These are phyloP conservation scores for Cuculus canorus DNA, from an alignment of 2,797 vertebrate species.

Conservation along the genomic window DNA sequence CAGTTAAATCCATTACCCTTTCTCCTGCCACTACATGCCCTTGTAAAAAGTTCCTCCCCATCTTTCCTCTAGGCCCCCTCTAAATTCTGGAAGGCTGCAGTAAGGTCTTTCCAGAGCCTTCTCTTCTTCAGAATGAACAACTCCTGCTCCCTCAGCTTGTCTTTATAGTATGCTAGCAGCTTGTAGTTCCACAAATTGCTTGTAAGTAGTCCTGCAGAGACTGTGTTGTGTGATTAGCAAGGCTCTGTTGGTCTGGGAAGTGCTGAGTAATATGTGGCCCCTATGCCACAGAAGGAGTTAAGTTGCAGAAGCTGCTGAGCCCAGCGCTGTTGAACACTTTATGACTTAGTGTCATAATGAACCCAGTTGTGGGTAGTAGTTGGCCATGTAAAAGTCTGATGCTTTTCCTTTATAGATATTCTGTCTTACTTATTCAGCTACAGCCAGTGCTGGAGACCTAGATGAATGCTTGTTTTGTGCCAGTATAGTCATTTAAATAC, in stretches of 20 bases:
- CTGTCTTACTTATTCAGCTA: neutral
- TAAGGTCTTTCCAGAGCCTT: too few species aligned
- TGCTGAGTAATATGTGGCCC: neutral
- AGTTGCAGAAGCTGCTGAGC: neutral
- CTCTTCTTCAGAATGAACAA: too few species aligned
- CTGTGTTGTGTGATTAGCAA: neutral
- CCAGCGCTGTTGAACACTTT: neutral
- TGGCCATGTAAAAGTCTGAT: neutral
- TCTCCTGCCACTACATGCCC: too few species aligned
- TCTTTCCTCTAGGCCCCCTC: too few species aligned
- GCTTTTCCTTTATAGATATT: neutral
- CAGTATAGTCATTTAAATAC: neutral
- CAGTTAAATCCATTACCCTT: too few species aligned
- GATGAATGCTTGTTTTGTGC: neutral
- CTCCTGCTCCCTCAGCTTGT: too few species aligned
- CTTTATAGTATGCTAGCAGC: neutral
- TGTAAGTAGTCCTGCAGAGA: accelerated
- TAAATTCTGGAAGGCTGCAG: too few species aligned
- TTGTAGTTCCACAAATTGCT: neutral
- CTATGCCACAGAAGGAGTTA: neutral
- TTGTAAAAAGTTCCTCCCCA: too few species aligned
- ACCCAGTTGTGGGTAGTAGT: neutral
- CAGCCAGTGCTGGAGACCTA: neutral
- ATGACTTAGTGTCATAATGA: neutral
- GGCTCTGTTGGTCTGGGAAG: neutral